phyloP scores from a whole-genome alignment of 2,888 invertebrate species.

The Tachina grossa region DNA sequence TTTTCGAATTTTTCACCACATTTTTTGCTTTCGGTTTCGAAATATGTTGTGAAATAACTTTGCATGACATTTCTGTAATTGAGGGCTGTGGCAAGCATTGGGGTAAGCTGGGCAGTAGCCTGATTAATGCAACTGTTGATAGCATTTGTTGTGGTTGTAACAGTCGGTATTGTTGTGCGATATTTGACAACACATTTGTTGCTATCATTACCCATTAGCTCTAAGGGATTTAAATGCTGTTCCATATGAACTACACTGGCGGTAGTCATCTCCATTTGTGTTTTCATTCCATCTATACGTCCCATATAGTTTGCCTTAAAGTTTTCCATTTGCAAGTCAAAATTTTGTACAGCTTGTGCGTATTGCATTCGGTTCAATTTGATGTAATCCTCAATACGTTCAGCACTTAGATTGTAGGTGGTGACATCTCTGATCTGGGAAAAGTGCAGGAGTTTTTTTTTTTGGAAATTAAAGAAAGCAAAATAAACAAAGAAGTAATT shows the following conservation, averaged over 20 bases:
- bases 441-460: no score
- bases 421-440: not conserved
- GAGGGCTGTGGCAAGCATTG: not conserved
- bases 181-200: slow-evolving; percentile 72
- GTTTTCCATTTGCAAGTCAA: slow-evolving; percentile 49
- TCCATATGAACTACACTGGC: slow-evolving; percentile 45
- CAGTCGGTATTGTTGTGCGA: slow-evolving; percentile 55
- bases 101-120: slow-evolving; percentile 26
- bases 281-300: slow-evolving; percentile 44
- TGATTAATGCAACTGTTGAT: slow-evolving; percentile 54
- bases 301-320: slow-evolving; percentile 33
- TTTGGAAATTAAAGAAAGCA: no score
- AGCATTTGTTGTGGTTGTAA: slow-evolving; percentile 8
- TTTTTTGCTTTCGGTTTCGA: not conserved
- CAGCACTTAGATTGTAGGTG: not conserved
- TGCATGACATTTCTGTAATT: slow-evolving; percentile 11
- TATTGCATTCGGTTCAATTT: slow-evolving; percentile 11
- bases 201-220: slow-evolving; percentile 59
- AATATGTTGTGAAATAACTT: slow-evolving; percentile 17
- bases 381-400: slow-evolving; percentile 17
- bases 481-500: no score
- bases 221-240: slow-evolving; percentile 64
- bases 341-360: slow-evolving; percentile 50
- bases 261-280: slow-evolving; percentile 35
- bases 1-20: slow-evolving; percentile 1